A percentile compares a stretch with the other conserved stretches of the same genome.
These are phyloP conservation scores for Lasioglossum baleicum DNA, from an alignment of 1,140 invertebrate genomes.

Conservation along the genomic window DNA sequence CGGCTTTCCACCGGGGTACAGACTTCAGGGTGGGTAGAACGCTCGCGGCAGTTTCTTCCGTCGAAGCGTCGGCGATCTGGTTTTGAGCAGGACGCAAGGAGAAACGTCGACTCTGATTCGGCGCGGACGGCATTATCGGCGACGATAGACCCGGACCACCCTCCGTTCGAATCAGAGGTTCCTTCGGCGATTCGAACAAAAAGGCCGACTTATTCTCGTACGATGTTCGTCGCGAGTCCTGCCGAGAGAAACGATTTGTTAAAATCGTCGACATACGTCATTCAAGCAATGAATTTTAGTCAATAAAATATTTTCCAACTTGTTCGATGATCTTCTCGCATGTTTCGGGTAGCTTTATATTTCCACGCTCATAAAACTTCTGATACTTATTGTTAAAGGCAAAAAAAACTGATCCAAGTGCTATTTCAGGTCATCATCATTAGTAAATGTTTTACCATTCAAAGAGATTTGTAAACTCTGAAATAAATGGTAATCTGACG, in stretches of 20 bases:
- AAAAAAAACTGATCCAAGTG: too few relatives aligned
- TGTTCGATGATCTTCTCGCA: too few relatives aligned
- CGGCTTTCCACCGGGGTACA: conserved; percentile 74
- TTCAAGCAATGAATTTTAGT: too few relatives aligned
- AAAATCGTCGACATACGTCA: too few relatives aligned
- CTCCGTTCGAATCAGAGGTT: conserved; percentile 71
- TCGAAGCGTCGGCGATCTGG: conserved; percentile 5
- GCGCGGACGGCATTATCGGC: conserved; percentile 52
- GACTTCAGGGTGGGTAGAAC: conserved; percentile 47
- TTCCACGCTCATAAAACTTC: too few relatives aligned
- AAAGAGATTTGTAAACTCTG: too few relatives aligned
- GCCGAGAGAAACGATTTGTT: neutral
- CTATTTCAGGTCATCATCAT: too few relatives aligned
- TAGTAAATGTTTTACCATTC: too few relatives aligned
- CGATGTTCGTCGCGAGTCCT: conserved; percentile 47
- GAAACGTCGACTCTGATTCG: conserved; percentile 54
- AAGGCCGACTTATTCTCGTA: conserved; percentile 60
- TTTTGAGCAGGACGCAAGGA: conserved; percentile 67
- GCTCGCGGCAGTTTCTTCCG: neutral
- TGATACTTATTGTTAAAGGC: too few relatives aligned
- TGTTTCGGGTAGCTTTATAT: too few relatives aligned
- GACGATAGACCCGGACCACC: conserved; percentile 67
- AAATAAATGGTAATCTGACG: too few relatives aligned
- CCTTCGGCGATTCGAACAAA: conserved; percentile 68
- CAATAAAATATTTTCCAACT: too few relatives aligned